phyloP scores from a whole-genome alignment of 2,113 vertebrate species.

The Odobenus rosmarus region DNA sequence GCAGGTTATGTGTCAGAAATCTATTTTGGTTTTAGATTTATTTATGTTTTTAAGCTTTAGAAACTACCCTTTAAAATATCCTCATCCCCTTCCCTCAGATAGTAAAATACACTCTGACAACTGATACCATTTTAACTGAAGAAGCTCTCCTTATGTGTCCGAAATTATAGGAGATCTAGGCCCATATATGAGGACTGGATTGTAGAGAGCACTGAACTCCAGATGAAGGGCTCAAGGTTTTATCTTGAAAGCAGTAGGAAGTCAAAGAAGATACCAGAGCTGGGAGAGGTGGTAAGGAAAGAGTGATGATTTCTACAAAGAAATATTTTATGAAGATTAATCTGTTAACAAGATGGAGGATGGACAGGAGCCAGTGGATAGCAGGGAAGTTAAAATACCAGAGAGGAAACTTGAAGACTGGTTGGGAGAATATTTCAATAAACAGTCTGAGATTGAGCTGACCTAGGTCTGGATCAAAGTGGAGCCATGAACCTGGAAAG shows the following conservation, averaged over 20 bases:
- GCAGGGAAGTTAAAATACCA: neutral
- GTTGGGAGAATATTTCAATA: neutral
- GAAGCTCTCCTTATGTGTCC: neutral
- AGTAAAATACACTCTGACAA: conserved; percentile 20
- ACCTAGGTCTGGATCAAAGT: neutral
- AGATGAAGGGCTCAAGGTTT: neutral
- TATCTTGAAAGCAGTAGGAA: neutral
- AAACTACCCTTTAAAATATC: conserved; percentile 17
- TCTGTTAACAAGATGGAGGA: neutral
- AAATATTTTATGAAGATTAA: neutral
- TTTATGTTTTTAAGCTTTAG: neutral
- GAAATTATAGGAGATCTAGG: neutral
- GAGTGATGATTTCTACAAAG: neutral
- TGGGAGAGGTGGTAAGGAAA: neutral
- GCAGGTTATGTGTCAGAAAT: neutral
- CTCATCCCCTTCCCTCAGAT: neutral
- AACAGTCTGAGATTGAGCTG: neutral
- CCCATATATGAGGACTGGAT: neutral
- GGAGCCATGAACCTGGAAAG: neutral
- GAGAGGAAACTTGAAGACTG: neutral
- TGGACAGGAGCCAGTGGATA: neutral
- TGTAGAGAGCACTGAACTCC: neutral
- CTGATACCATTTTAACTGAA: neutral
- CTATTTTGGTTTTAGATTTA: too few relatives aligned
- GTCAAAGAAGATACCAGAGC: neutral